Evolutionary conservation across 2,113 vertebrate genomes (phyloP).

Genomic region (Cheilinus undulatus): DNA sequence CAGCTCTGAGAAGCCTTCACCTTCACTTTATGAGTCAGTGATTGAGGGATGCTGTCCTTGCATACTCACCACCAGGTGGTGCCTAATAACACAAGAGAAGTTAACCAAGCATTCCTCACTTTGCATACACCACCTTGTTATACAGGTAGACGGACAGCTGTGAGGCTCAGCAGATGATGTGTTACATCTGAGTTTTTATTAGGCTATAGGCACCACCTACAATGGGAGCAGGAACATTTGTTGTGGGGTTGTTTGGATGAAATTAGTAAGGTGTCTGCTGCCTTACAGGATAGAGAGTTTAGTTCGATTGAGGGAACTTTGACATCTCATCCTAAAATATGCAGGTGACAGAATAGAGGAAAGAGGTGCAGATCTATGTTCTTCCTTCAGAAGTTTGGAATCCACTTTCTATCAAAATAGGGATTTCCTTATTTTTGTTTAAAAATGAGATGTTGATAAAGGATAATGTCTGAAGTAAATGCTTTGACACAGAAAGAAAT

Average conservation of each 20-base stretch:
- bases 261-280: slow-evolving; percentile 8
- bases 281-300: slow-evolving; percentile 3
- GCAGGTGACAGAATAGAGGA: no score
- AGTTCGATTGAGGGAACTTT: not conserved
- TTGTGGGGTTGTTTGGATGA: slow-evolving; percentile 17
- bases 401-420: no score
- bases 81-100: slow-evolving; percentile 75
- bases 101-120: slow-evolving; percentile 59
- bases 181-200: slow-evolving; percentile 32
- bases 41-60: slow-evolving; percentile 57
- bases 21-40: slow-evolving; percentile 36
- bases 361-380: no score
- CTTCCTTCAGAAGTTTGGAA: no score
- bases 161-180: slow-evolving; percentile 27
- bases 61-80: slow-evolving; percentile 82
- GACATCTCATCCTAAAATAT: not conserved
- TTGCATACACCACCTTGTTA: slow-evolving; percentile 59
- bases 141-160: slow-evolving; percentile 42
- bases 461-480: no score
- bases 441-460: no score
- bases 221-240: slow-evolving; percentile 3
- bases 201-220: slow-evolving; percentile 6
- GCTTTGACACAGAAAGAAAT: no score
- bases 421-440: no score
- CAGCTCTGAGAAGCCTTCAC: slow-evolving; percentile 25